These are phyloP conservation scores for Platanista minor DNA, from an alignment of 2,113 vertebrate species.

Conservation along the genomic window DNA sequence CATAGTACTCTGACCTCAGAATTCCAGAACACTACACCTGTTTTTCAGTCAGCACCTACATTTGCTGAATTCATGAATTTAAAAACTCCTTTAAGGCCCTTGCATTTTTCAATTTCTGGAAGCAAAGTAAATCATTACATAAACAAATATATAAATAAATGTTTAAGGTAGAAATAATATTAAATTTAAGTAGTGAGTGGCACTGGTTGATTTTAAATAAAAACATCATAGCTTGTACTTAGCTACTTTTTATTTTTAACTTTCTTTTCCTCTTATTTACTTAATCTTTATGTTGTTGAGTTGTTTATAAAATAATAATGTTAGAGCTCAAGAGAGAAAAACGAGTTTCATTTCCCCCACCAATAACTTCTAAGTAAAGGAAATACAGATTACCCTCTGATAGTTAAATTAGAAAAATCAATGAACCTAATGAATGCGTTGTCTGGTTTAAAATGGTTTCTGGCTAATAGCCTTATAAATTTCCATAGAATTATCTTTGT, in stretches of 20 bases:
- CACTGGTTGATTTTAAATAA: conserved; percentile 21
- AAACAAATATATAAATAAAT: not conserved
- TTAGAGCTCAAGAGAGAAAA: not conserved
- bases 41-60: not conserved
- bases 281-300: not conserved
- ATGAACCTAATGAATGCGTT: not conserved
- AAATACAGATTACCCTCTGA: not conserved
- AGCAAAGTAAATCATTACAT: not conserved
- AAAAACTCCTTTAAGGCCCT: not conserved
- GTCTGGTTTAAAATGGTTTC: conserved; percentile 29
- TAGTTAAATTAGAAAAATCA: conserved; percentile 42
- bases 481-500: not conserved
- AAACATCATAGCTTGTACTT: not conserved
- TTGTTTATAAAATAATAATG: conserved; percentile 11
- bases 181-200: not conserved
- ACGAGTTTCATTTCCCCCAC: not conserved
- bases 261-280: not conserved
- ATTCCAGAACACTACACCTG: not conserved
- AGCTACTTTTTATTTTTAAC: not conserved
- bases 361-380: not conserved
- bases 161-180: not conserved
- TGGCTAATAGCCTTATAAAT: not conserved
- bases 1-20: not conserved
- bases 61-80: not conserved
- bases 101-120: not conserved